Evolutionary conservation across 2,888 invertebrate species (phyloP).

Genomic region (Caenorhabditis sp.): DNA sequence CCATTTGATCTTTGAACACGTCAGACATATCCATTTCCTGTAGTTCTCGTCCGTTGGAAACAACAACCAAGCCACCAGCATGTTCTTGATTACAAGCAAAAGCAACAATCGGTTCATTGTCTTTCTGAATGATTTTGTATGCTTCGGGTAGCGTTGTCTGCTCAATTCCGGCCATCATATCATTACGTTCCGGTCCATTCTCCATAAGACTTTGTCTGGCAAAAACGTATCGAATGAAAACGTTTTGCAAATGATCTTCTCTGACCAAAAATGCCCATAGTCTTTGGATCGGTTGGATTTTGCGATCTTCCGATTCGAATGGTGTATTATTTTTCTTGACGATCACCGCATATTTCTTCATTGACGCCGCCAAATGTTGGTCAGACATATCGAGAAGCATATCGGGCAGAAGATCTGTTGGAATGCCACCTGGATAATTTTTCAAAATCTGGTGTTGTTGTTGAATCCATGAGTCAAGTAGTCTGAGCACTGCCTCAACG

Average conservation of each 20-base stretch:
- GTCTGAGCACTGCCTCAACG: constrained; percentile 86
- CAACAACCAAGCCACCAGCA: constrained; percentile 82
- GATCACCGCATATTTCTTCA: constrained; percentile 51
- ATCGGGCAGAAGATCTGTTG: constrained; percentile 63
- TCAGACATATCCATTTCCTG: constrained; percentile 96
- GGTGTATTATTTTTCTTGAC: constrained; percentile 82
- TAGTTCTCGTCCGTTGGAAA: constrained; percentile 93
- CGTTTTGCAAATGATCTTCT: constrained; percentile 89
- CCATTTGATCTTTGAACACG: constrained; percentile 82
- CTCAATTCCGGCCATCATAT: too few relatives aligned
- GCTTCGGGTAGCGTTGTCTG: constrained; percentile 76
- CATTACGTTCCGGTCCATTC: constrained; percentile 14
- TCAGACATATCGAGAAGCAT: constrained; percentile 52
- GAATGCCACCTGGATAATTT: constrained; percentile 64
- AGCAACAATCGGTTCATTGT: constrained; percentile 95
- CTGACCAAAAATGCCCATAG: constrained; percentile 92
- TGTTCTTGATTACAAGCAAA: constrained; percentile 80
- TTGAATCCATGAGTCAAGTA: constrained; percentile 89
- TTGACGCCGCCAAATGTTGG: constrained; percentile 35
- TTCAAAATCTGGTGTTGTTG: constrained; percentile 73
- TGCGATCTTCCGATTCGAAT: constrained; percentile 78
- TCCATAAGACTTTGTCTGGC: constrained; percentile 40
- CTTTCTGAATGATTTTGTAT: constrained; percentile 95
- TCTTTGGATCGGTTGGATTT: constrained; percentile 78
- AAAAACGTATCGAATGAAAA: constrained; percentile 93